phyloP scores from a whole-genome alignment of 2,113 vertebrate species.

The Tragelaphus scriptus region DNA sequence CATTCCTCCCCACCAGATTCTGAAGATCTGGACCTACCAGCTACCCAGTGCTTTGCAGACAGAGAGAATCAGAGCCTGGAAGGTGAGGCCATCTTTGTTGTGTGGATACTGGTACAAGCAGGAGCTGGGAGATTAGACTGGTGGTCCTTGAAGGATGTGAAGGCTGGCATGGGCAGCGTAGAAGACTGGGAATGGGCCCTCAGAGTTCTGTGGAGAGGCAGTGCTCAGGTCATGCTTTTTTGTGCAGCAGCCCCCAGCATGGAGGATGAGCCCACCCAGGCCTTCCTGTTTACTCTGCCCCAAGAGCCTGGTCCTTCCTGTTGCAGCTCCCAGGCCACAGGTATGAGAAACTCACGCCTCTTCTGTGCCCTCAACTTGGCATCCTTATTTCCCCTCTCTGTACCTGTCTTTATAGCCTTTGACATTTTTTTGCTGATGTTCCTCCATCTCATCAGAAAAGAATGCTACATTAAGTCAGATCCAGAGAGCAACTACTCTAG shows the following conservation, averaged over 20 bases:
- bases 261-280: conserved; percentile 62
- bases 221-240: not conserved
- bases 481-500: not conserved
- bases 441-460: not conserved
- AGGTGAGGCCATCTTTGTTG: not conserved
- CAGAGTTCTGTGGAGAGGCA: not conserved
- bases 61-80: not conserved
- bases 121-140: not conserved
- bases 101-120: not conserved
- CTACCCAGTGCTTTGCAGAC: conserved; percentile 70
- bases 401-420: not conserved
- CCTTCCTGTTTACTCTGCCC: not conserved
- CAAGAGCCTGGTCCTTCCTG: not conserved
- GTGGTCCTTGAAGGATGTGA: not conserved
- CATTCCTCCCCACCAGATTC: conserved; percentile 42
- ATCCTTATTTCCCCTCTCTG: not conserved
- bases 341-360: not conserved
- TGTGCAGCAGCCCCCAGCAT: not conserved
- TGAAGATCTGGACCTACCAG: conserved; percentile 59
- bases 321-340: not conserved
- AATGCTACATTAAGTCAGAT: not conserved
- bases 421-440: not conserved
- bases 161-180: not conserved
- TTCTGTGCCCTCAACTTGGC: not conserved
- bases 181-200: not conserved